Conservation (phyloP, 2,888 invertebrate species). For the Dryobotodes eremita region DNA sequence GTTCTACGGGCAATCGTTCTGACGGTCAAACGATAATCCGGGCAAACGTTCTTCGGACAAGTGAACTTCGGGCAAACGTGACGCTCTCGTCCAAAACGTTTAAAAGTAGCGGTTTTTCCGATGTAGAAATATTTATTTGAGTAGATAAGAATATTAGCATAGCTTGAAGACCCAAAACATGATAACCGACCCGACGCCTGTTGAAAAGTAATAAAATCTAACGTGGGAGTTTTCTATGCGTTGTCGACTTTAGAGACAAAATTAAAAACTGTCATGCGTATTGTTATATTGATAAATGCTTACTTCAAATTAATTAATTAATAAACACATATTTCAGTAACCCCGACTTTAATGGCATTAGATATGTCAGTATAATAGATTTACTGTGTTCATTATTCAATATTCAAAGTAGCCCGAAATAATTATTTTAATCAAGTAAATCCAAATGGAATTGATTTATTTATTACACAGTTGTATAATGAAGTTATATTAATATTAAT, state of each 20-base stretch:
- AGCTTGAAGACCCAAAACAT: background rate
- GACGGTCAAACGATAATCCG: background rate
- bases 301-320: conserved; percentile 16
- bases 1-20: background rate
- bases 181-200: background rate
- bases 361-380: conserved; percentile 47
- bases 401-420: conserved; percentile 45
- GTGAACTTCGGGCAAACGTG: background rate
- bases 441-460: conserved; percentile 45
- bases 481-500: conserved; percentile 31
- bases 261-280: background rate
- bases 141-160: no score
- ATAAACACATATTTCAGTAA: conserved; percentile 46
- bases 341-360: conserved; percentile 38
- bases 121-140: background rate
- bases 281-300: conserved; percentile 3
- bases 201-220: background rate
- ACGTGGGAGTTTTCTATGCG: background rate
- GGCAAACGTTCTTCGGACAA: background rate
- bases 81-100: background rate
- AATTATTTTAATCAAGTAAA: conserved; percentile 47
- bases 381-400: conserved; percentile 51
- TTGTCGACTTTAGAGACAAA: background rate
- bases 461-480: conserved; percentile 26
- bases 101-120: background rate